These are phyloP conservation scores for Stenoptilia bipunctidactyla DNA, from an alignment of 2,888 invertebrate genomes.

Conservation along the genomic window DNA sequence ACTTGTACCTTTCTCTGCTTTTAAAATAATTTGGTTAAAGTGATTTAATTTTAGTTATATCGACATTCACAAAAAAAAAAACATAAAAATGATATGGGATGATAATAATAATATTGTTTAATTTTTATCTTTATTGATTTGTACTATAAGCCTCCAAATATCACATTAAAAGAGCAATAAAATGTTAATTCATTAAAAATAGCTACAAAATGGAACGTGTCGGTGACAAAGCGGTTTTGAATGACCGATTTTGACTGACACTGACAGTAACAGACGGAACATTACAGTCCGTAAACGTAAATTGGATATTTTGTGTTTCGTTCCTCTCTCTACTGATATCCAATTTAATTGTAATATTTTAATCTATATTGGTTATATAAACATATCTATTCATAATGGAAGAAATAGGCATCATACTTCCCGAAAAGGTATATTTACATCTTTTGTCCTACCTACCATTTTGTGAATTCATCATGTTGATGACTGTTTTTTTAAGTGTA, in stretches of 20 bases:
- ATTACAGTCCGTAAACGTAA: background rate
- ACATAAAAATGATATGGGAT: too few species aligned
- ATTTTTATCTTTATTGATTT: too few species aligned
- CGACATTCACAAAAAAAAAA: too few species aligned
- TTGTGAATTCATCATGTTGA: background rate
- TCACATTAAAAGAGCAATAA: too few species aligned
- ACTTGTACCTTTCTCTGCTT: too few species aligned
- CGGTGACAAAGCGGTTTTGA: background rate
- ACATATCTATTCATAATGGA: too few species aligned
- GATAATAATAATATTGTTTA: too few species aligned
- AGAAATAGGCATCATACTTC: slow-evolving; percentile 83
- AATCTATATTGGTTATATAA: background rate
- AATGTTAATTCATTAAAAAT: too few species aligned
- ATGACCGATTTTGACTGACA: slow-evolving; percentile 1
- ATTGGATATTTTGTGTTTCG: background rate
- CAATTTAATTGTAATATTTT: background rate
- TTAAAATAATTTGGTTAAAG: too few species aligned
- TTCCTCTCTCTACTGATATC: background rate
- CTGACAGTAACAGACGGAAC: background rate
- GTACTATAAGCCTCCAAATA: too few species aligned
- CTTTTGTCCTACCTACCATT: background rate
- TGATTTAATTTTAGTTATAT: too few species aligned
- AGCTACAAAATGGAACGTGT: background rate
- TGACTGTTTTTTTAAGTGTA: background rate
- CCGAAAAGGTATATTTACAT: slow-evolving; percentile 78